Percentiles rank a stretch among this genome's conserved stretches.
These are phyloP conservation scores for Australoheros facetus DNA, from an alignment of 2,797 vertebrate genomes.

Conservation along the genomic window DNA sequence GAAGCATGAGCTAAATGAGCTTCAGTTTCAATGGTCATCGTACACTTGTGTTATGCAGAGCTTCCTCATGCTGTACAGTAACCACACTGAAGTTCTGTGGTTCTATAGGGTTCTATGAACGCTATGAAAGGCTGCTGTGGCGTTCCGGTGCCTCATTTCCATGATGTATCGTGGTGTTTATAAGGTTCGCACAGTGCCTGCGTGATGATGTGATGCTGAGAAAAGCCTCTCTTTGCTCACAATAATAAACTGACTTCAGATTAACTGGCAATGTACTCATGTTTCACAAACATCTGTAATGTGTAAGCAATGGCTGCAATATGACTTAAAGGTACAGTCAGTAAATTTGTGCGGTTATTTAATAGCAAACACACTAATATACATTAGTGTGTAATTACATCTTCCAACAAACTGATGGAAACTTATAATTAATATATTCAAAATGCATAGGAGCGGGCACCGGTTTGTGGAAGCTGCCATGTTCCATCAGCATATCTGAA, in stretches of 20 bases:
- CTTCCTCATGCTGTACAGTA: not conserved
- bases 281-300: not conserved
- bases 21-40: not conserved
- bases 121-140: not conserved
- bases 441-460: no score
- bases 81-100: rapidly evolving
- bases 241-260: not conserved
- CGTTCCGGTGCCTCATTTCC: not conserved
- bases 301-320: no score
- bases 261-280: no score
- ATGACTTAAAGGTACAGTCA: no score
- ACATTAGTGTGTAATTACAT: no score
- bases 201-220: not conserved
- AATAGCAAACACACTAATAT: no score
- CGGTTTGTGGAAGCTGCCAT: no score
- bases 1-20: rapidly evolving
- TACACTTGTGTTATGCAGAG: not conserved
- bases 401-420: no score
- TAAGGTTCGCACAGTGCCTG: not conserved
- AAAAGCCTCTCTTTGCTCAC: not conserved
- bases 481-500: no score
- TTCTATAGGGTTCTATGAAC: not conserved
- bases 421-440: no score
- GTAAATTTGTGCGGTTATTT: no score
- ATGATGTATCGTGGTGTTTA: not conserved